phyloP scores from a whole-genome alignment of 2,113 vertebrate genomes.

The Upupa epops region DNA sequence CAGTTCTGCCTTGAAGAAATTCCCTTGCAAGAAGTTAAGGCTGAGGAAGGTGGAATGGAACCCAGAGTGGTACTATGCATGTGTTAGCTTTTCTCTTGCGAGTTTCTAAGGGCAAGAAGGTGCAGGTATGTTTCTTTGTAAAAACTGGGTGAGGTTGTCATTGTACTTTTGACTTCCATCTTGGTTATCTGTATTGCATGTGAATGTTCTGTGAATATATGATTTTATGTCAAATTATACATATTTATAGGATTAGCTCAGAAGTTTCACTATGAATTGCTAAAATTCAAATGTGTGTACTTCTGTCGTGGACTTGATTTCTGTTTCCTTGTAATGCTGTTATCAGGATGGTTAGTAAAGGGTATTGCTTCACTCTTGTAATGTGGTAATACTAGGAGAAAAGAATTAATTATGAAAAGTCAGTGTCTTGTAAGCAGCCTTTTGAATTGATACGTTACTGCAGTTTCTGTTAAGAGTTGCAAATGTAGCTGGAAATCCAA shows the following conservation, averaged over 20 bases:
- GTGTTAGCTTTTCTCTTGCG: not conserved
- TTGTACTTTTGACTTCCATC: not conserved
- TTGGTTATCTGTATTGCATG: not conserved
- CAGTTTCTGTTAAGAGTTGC: not conserved
- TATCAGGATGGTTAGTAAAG: not conserved
- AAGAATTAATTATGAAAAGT: not conserved
- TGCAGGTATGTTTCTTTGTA: not conserved
- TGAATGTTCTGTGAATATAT: not conserved
- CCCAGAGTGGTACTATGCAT: accelerated
- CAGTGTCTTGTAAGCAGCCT: not conserved
- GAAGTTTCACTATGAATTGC: not conserved
- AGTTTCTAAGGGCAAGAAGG: not conserved
- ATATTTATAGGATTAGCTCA: not conserved
- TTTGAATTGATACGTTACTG: not conserved
- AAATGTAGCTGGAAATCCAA: not conserved
- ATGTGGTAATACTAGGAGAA: not conserved
- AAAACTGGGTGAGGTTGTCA: not conserved
- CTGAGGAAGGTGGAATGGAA: not conserved
- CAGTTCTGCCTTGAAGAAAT: not conserved
- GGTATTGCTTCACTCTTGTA: not conserved
- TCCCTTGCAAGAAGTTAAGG: not conserved
- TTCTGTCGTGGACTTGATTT: not conserved
- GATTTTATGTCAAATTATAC: not conserved
- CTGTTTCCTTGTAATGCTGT: not conserved
- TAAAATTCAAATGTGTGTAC: not conserved